Percentiles rank a stretch among this genome's conserved stretches.
Evolutionary conservation across 2,888 invertebrate species (phyloP).

Genomic region (Tolmerus cingulatus): DNA sequence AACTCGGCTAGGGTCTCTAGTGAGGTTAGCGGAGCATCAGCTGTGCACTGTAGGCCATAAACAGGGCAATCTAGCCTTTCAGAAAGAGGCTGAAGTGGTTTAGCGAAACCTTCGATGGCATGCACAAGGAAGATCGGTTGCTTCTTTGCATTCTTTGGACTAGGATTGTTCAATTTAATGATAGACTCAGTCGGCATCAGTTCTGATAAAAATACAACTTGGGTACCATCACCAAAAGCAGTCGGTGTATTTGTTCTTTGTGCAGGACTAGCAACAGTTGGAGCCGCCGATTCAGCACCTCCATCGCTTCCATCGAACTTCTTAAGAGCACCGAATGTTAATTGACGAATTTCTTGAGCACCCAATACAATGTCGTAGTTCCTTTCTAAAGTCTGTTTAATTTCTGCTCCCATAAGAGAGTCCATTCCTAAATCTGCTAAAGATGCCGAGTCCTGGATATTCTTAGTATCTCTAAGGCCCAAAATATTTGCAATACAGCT

Average conservation of each 20-base stretch:
- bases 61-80: constrained; percentile 77
- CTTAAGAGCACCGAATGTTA: constrained; percentile 80
- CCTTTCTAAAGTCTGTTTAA: constrained; percentile 93
- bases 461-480: constrained; percentile 85
- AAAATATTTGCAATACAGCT: constrained; percentile 88
- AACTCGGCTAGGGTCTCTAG: constrained; percentile 76
- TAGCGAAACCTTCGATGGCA: constrained; percentile 88
- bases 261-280: constrained; percentile 50
- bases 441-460: constrained; percentile 77
- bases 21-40: constrained; percentile 75
- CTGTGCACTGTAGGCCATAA: constrained; percentile 89
- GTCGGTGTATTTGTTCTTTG: constrained; percentile 53
- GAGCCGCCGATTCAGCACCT: constrained; percentile 41
- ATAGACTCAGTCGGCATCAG: constrained; percentile 80
- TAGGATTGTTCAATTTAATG: constrained; percentile 70
- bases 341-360: constrained; percentile 87
- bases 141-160: constrained; percentile 61
- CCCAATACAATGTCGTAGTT: constrained; percentile 90
- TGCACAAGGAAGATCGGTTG: constrained; percentile 75
- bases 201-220: constrained; percentile 69
- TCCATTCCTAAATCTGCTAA: constrained; percentile 97
- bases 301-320: constrained; percentile 61
- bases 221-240: constrained; percentile 64
- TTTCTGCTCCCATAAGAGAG: constrained; percentile 98
- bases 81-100: constrained; percentile 76